Conservation (phyloP, 1,140 invertebrate species). For the Caenorhabditis tropicalis region DNA sequence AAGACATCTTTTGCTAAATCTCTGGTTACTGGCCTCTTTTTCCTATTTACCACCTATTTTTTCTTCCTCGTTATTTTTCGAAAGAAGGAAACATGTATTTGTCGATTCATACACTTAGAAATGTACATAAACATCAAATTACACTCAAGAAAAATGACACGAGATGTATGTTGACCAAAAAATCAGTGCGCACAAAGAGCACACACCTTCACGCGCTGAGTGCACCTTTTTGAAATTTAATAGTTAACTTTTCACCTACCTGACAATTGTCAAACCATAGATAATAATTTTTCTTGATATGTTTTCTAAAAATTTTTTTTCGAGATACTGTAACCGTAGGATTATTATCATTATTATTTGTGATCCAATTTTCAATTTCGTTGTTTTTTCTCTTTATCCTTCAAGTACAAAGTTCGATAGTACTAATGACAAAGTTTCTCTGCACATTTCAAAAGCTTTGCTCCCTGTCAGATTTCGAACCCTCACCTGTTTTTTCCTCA, state of each 20-base stretch:
- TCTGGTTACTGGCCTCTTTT: too few relatives aligned
- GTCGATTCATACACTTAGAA: not conserved
- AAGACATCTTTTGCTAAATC: too few relatives aligned
- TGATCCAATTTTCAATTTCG: too few relatives aligned
- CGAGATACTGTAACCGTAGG: too few relatives aligned
- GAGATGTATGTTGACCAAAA: not conserved
- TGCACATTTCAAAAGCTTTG: not conserved
- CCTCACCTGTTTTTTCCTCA: not conserved
- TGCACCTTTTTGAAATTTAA: not conserved
- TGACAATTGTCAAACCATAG: not conserved
- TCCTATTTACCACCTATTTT: constrained; percentile 26
- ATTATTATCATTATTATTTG: too few relatives aligned
- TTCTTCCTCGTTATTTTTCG: not conserved
- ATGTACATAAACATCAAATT: constrained; percentile 43
- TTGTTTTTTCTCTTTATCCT: too few relatives aligned
- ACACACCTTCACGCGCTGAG: not conserved
- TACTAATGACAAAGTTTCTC: too few relatives aligned
- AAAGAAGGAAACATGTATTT: not conserved
- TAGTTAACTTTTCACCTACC: constrained; percentile 15
- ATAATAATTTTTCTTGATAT: too few relatives aligned
- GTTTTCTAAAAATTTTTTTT: too few relatives aligned
- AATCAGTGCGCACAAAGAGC: constrained; percentile 35
- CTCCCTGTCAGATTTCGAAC: not conserved
- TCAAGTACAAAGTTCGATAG: too few relatives aligned
- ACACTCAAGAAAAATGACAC: constrained; percentile 6